Conservation (phyloP, 2,797 vertebrate genomes). For the Coilia nasus region DNA sequence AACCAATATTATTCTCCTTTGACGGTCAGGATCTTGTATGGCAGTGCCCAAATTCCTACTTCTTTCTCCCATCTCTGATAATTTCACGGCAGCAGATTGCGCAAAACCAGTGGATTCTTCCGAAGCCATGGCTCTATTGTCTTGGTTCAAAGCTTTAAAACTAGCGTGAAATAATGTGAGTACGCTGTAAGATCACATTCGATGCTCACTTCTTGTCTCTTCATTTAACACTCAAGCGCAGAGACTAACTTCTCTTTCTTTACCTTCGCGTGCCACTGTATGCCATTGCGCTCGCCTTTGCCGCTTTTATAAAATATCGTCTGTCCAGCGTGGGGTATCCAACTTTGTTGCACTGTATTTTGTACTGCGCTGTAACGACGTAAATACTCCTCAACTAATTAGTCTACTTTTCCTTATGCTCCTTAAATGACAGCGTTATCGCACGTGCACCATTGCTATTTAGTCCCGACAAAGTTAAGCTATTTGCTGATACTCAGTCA, state of each 20-base stretch:
- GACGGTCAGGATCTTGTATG: slow-evolving; percentile 82
- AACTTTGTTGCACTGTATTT: slow-evolving; percentile 69
- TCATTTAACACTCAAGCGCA: slow-evolving; percentile 48
- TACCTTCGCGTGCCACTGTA: slow-evolving; percentile 60
- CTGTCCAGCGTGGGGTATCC: slow-evolving; percentile 62
- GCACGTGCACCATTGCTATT: slow-evolving; percentile 24
- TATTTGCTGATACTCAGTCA: slow-evolving; percentile 56
- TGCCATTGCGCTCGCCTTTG: slow-evolving; percentile 70
- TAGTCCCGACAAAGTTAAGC: slow-evolving; percentile 40
- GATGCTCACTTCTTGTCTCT: slow-evolving; percentile 46
- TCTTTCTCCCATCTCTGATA: slow-evolving; percentile 87
- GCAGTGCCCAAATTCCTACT: slow-evolving; percentile 83
- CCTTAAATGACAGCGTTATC: slow-evolving; percentile 18
- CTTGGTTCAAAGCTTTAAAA: background rate
- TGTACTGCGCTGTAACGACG: slow-evolving; percentile 63
- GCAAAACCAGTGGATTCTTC: slow-evolving; percentile 72
- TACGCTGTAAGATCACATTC: slow-evolving; percentile 46
- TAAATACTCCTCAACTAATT: slow-evolving; percentile 48
- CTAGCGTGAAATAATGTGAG: background rate
- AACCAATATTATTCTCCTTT: slow-evolving; percentile 87
- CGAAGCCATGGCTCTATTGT: slow-evolving; percentile 66
- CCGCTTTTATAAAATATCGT: slow-evolving; percentile 62
- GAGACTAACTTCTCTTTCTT: slow-evolving; percentile 64
- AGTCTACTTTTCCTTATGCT: slow-evolving; percentile 58
- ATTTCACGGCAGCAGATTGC: slow-evolving; percentile 84